Base-by-base conservation (phyloP, 2,797 vertebrate species). In the Spinus pinus region DNA sequence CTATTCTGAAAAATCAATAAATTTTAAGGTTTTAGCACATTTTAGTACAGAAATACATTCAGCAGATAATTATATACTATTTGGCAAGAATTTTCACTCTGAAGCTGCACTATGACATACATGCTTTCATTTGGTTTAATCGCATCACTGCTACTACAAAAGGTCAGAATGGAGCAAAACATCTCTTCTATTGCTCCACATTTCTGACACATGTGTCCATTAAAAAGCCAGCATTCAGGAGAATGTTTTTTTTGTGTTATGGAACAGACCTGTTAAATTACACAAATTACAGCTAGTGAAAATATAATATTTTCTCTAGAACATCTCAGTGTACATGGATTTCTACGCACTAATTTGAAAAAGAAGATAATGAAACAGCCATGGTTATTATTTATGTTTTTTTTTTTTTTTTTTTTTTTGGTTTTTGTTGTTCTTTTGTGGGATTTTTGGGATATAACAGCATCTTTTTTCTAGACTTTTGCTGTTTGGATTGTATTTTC, bases 51-150 rank as follows among this genome's bases (percentile, higher is more conserved):
- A 89, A 86, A 80, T 80, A 41, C 4, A 33, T 85, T 83, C 73
- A 83, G 33, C 33, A 78, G 61, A 75, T 79, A 78, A 91, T 93
- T 85, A 74, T 60, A 47, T 74, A 80, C 4, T 44, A 44, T 79
- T 94, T 93, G 51, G 79, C n/a, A 82, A 58, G 37, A 57, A 64
- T 64, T 84, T 84, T 28, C 2, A 3, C 46, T 95, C 50, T 88
- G 81, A 94, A 84, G 22, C 12, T 95, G 46, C 9, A 12, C 20
- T 86, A 41, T 74, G 62, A 69, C 22, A 81, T 41, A 28, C 35
- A 95, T 71, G 25, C 17, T 92, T 84, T 89, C 58, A 84, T 90
- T 53, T 79, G 31, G 21, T 90, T 95, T 93, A 95, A 86, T 65
- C 0, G 0, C 47, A 65, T 83, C 53, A 66, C 39, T 72, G 42